Conservation (phyloP, 2,797 vertebrate species). For the Etheostoma perlongum region DNA sequence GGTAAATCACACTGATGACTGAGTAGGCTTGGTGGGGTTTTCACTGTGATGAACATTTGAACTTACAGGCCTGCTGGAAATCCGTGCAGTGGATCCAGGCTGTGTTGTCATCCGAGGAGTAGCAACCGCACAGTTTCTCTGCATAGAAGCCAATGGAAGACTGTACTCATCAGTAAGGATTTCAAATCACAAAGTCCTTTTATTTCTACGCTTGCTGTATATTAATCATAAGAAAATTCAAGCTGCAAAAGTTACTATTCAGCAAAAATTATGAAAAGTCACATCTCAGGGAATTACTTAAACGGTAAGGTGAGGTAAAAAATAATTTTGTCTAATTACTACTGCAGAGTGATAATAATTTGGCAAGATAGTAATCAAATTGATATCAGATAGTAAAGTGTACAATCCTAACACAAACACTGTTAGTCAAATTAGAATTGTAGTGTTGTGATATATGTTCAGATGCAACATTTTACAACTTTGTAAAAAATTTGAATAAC, state of each 20-base stretch:
- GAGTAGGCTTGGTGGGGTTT: background rate
- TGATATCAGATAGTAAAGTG: background rate
- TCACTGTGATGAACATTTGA: slow-evolving; percentile 23
- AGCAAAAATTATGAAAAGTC: background rate
- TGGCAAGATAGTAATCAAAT: background rate
- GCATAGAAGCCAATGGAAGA: slow-evolving; percentile 88
- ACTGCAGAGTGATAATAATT: background rate
- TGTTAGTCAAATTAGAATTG: background rate
- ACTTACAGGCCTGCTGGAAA: slow-evolving; percentile 91
- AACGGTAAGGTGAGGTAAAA: background rate
- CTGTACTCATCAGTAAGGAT: slow-evolving; percentile 90
- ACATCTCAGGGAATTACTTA: background rate
- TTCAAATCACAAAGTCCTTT: background rate
- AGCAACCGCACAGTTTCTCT: slow-evolving; percentile 89
- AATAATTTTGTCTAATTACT: background rate
- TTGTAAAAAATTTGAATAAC: background rate
- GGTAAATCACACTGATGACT: background rate
- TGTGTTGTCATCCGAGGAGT: slow-evolving; percentile 92
- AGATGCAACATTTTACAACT: background rate
- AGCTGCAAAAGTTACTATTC: background rate
- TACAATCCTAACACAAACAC: background rate
- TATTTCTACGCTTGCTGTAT: background rate
- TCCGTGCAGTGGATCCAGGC: slow-evolving; percentile 88
- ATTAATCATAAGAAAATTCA: background rate
- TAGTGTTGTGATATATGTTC: background rate